phyloP scores from a whole-genome alignment of 2,113 vertebrate genomes.

The Erythrocercus mccallii region DNA sequence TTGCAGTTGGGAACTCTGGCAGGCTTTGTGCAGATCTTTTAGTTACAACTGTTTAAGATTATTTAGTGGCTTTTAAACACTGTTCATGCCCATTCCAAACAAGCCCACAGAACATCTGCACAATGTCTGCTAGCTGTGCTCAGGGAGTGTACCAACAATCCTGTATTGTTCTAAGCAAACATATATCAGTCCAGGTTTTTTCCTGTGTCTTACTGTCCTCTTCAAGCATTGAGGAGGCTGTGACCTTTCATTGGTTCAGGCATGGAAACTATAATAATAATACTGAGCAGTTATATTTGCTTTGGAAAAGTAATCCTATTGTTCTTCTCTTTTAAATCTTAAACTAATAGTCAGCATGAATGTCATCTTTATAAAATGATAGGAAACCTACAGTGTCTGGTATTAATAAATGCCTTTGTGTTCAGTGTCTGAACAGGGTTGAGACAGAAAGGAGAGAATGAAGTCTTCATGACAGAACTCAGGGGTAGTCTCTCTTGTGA shows the following conservation, averaged over 20 bases:
- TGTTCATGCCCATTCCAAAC: conserved; percentile 37
- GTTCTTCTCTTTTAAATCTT: conserved; percentile 51
- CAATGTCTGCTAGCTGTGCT: conserved; percentile 27
- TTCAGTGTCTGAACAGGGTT: neutral
- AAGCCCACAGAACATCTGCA: conserved; percentile 56
- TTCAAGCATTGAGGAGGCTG: neutral
- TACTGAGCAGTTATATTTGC: conserved; percentile 37
- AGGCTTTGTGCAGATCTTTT: neutral
- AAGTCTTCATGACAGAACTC: conserved; percentile 36
- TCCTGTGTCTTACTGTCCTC: neutral
- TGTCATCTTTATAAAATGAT: conserved; percentile 41
- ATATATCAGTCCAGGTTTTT: neutral
- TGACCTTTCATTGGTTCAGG: conserved; percentile 46
- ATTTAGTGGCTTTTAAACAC: conserved; percentile 46
- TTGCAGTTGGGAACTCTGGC: neutral
- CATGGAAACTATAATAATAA: conserved; percentile 36
- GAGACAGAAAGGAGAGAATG: conserved; percentile 16
- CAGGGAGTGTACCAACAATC: conserved; percentile 13
- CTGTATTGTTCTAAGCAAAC: conserved; percentile 45
- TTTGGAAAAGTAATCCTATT: conserved; percentile 60
- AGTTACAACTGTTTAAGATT: conserved; percentile 49
- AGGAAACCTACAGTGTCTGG: conserved; percentile 41
- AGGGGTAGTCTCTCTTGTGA: neutral
- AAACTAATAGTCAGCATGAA: conserved; percentile 57
- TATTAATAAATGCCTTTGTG: conserved; percentile 52